Evolutionary conservation across 2,113 vertebrate species (phyloP).

Genomic region (Jacana jacana): DNA sequence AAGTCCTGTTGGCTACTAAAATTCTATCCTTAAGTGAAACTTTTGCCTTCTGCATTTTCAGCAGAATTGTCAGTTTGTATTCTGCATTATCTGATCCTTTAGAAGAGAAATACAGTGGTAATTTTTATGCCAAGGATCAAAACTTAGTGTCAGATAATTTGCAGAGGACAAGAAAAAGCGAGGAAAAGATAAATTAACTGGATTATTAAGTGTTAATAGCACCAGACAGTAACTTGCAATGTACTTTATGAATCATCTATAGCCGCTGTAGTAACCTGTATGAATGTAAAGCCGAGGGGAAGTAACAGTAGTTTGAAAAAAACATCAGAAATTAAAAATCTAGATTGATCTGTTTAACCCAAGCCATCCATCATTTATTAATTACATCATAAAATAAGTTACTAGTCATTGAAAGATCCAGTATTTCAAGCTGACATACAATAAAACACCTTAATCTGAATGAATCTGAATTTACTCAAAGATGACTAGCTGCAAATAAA

Average conservation of each 20-base stretch:
- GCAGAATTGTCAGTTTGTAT: neutral
- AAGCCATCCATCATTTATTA: neutral
- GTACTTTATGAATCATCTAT: neutral
- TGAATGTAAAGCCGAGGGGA: neutral
- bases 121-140: neutral
- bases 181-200: neutral
- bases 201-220: neutral
- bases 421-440: neutral
- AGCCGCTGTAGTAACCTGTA: neutral
- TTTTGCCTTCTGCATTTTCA: neutral
- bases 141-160: neutral
- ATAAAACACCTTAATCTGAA: neutral
- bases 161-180: neutral
- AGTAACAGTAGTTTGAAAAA: neutral
- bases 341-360: neutral
- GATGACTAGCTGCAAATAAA: neutral
- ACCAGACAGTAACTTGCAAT: neutral
- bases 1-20: neutral
- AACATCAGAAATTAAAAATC: neutral
- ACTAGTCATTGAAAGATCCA: neutral
- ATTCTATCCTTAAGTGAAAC: neutral
- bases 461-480: neutral
- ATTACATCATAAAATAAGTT: neutral
- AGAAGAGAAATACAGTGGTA: neutral
- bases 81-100: neutral